Evolutionary conservation across 2,113 vertebrate genomes (phyloP).

Genomic region (Lepidothrix coronata): DNA sequence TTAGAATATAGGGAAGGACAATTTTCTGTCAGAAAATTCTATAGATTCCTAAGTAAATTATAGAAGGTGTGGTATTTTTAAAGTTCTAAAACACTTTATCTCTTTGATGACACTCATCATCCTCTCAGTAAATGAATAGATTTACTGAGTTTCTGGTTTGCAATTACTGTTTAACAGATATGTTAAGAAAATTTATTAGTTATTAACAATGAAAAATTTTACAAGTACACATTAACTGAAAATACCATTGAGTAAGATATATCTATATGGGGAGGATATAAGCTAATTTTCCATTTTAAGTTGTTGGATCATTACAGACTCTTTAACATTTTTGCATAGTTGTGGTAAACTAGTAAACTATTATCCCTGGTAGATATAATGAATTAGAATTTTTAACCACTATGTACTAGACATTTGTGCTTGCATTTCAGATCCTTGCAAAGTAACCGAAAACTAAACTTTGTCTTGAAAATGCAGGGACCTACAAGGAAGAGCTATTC

Average conservation of each 20-base stretch:
- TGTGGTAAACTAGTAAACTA: not conserved
- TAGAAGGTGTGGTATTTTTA: not conserved
- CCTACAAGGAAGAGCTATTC: not conserved
- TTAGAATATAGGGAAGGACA: not conserved
- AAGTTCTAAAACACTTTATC: not conserved
- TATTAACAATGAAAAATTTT: not conserved
- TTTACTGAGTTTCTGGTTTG: not conserved
- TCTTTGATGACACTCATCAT: not conserved
- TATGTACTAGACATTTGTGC: not conserved
- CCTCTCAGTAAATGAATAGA: not conserved
- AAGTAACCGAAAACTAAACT: not conserved
- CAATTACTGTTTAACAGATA: not conserved
- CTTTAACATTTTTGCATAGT: not conserved
- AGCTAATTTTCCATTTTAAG: not conserved
- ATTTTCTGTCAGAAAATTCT: not conserved
- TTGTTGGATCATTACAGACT: not conserved
- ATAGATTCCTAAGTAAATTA: not conserved
- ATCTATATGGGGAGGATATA: fast-evolving
- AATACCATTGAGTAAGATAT: not conserved
- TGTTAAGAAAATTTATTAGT: not conserved
- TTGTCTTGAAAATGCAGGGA: not conserved
- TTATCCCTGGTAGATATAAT: not conserved
- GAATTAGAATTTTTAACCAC: not conserved
- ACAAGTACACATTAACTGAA: not conserved
- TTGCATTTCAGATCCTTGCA: not conserved